Evolutionary conservation across 2,113 vertebrate species (phyloP).

Genomic region (Numida meleagris): DNA sequence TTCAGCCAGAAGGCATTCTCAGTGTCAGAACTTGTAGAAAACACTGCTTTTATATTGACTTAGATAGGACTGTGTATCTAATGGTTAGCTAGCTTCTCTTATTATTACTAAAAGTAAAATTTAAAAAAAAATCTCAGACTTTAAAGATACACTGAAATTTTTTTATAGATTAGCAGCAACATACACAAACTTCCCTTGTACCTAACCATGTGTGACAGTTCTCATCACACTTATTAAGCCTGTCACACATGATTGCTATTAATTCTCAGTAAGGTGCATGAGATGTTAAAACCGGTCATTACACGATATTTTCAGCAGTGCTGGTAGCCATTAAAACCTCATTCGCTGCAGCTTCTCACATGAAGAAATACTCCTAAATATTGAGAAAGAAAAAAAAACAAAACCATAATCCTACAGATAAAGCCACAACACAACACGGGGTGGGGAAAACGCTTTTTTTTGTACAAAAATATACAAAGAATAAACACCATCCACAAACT

Average conservation of each 20-base stretch:
- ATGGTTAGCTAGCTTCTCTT: not conserved
- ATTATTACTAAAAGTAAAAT: not conserved
- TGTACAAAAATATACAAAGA: not conserved
- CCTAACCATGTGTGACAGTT: not conserved
- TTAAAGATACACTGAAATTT: not conserved
- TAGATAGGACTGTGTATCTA: not conserved
- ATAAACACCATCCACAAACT: not conserved
- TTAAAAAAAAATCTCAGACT: not conserved
- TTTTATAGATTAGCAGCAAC: not conserved
- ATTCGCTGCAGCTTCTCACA: not conserved
- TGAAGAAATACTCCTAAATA: not conserved
- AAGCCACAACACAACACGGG: not conserved
- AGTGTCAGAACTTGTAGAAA: not conserved
- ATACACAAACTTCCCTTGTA: not conserved
- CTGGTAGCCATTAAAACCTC: not conserved
- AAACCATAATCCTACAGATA: not conserved
- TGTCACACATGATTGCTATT: not conserved
- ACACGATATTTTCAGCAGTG: not conserved
- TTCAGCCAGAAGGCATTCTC: not conserved
- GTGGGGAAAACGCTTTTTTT: not conserved
- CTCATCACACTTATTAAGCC: not conserved
- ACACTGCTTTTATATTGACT: not conserved
- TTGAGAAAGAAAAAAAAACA: no score
- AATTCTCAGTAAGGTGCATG: not conserved
- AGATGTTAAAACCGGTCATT: not conserved